Conservation (phyloP, 2,888 invertebrate species). For the Theretra japonica region DNA sequence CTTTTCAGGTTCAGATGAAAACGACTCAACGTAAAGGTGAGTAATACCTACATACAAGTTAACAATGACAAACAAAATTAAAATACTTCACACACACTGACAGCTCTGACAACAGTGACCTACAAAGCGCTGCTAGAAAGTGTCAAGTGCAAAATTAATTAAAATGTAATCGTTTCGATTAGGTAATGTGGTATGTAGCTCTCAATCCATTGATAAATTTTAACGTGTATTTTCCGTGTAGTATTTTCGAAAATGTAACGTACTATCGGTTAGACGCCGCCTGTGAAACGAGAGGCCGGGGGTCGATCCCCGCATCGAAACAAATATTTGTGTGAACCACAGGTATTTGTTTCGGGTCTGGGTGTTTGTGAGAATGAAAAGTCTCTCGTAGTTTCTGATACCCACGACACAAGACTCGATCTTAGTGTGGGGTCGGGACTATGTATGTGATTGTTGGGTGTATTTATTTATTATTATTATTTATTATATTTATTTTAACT, state of each 20-base stretch:
- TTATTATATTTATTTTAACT: neutral
- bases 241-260: neutral
- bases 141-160: neutral
- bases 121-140: neutral
- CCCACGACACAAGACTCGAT: no score
- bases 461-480: neutral
- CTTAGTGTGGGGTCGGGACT: no score
- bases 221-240: neutral
- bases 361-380: no score
- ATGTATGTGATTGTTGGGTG: no score
- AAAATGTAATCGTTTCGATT: neutral
- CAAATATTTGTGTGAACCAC: no score
- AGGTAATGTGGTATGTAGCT: neutral
- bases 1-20: constrained; percentile 15
- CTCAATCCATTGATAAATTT: neutral
- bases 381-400: no score
- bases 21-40: neutral
- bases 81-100: neutral
- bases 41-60: neutral
- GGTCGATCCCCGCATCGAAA: no score
- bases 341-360: no score
- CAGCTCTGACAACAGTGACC: neutral
- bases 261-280: no score
- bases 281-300: no score
- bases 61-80: neutral